Evolutionary conservation across 2,113 vertebrate genomes (phyloP), one percentile per base, ranked within the genome.

Genomic region (Strigops habroptila): DNA sequence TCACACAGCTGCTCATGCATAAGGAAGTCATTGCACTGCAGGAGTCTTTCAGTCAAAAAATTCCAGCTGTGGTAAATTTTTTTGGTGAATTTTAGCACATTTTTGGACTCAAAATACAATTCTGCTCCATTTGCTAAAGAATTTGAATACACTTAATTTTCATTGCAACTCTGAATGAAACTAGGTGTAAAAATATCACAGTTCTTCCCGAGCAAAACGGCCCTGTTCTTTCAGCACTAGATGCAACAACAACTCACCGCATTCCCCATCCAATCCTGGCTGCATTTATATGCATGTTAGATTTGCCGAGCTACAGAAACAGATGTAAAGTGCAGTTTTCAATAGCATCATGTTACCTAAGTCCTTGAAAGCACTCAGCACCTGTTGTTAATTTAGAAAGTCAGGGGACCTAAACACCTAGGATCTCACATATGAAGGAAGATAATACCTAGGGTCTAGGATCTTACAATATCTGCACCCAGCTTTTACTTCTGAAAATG

Each of bases 221-320:
- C 4, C 3, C 23, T 60, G 5, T 48, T 82, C 0, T 0, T 77
- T 86, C 41, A 79, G 4, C 9, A 6, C 1, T 76, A 59, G 14
- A 30, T 35, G 14, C 16, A 70, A 14, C 8, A 41, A 3, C 22
- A 74, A 7, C 18, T 52, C 9, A 23, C 21, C 33, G 6, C 7
- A 17, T 31, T 89, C 41, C 24, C 10, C 46, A 22, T 31, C 5
- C 3, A 68, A 15, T 5, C 9, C 16, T 49, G 25, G 4, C 7
- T 68, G n/a, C 5, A 41, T 73, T 76, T 64, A 9, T 53, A 51
- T 10, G 2, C 14, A 23, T 10, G 4, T 33, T 46, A 46, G 35
- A 5, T 80, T 59, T 64, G 21, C 1, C 71, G 43, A 77, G 33
- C 51, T 41, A 18, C n/a, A 75, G 49, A 82, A 86, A 83, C 7